Base-by-base conservation (phyloP, 2,113 vertebrate genomes). In the Saccopteryx bilineata region DNA sequence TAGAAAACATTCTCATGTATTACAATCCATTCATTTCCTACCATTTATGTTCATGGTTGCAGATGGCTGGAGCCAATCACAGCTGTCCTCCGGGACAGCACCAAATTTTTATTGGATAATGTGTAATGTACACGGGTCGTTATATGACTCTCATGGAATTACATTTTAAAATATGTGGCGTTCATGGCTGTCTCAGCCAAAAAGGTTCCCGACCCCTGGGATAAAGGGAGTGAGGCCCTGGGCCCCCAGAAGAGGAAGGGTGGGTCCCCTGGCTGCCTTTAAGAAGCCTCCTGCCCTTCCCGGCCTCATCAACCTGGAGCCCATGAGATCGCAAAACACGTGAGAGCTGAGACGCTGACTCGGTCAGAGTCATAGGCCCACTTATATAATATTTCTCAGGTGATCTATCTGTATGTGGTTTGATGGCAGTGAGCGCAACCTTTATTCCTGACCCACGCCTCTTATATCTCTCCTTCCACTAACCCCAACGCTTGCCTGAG, bases 331-430 rank as follows among this genome's bases (percentile, higher is more conserved):
- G 71, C 60, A 31, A 78, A 72, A 75, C 31, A 14, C 2, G 28
- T 56, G 90, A 61, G 72, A 69, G 31, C 58, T 84, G 87, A 80
- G 87, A 14, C 60, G 84, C 79, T 76, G 87, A 88, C 74, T 96
- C 74, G 80, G 0, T 60, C 54, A 91, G 72, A 33, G 24, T 66
- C 23, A 90, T 68, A 83, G 68, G 56, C 46, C 12, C 15, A 65
- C 60, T 91, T 88, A 52, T 84, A 46, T 85, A 13, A 31, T 85
- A 61, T 65, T 75, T 86, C 54, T 82, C 26, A 60, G 69, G 39
- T 83, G 71, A 50, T 33, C 23, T 28, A 56, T 26, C 68, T 48
- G 9, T 0, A 7, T 26, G 24, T 1, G 9, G 61, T 26, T 86
- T 56, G 28, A 65, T 78, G 63, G 39, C 48, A 15, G n/a, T 31